These are phyloP conservation scores for Troides oblongomaculatus DNA, from an alignment of 2,888 invertebrate genomes.

Conservation along the genomic window DNA sequence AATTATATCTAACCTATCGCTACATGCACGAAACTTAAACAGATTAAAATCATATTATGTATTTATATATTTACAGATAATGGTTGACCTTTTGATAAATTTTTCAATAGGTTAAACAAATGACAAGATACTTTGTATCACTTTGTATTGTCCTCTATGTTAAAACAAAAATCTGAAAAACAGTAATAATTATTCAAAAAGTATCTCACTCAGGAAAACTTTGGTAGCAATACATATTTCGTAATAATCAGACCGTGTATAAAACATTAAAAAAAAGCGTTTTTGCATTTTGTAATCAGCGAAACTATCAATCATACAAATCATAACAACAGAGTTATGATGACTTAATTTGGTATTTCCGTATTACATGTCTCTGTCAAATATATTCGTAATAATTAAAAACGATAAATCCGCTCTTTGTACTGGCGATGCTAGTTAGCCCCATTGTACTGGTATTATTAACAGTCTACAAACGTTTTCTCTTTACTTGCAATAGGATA, in stretches of 20 bases:
- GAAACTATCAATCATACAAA: background rate
- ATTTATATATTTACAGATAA: background rate
- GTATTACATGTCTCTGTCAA: background rate
- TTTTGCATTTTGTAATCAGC: background rate
- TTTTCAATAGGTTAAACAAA: background rate
- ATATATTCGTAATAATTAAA: background rate
- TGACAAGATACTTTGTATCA: background rate
- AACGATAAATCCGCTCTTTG: background rate
- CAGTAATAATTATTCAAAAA: background rate
- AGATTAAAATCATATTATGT: background rate
- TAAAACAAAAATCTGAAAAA: background rate
- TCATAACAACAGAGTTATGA: background rate
- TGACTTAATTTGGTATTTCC: background rate
- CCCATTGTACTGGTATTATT: background rate
- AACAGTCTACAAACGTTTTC: background rate
- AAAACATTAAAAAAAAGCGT: background rate
- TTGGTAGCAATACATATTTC: background rate
- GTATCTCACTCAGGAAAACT: background rate
- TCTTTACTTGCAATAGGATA: background rate
- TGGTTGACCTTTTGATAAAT: background rate
- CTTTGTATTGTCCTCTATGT: background rate
- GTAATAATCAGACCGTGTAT: background rate
- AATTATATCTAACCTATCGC: background rate
- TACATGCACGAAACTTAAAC: background rate
- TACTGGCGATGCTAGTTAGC: background rate